A percentile compares a stretch with the other conserved stretches of the same genome.
Conservation (phyloP, 2,888 invertebrate species). For the Parnassius orleans region DNA sequence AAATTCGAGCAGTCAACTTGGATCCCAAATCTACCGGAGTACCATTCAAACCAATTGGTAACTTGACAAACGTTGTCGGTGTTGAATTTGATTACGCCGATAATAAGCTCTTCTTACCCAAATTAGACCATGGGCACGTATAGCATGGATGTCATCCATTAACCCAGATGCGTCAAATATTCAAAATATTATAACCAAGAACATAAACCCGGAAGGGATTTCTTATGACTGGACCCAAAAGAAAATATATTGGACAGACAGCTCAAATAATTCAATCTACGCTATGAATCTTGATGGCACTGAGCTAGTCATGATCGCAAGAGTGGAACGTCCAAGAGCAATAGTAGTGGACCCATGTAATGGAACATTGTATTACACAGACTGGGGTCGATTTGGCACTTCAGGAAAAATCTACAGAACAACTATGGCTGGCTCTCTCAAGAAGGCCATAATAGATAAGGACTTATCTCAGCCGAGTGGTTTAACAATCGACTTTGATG, state of each 20-base stretch:
- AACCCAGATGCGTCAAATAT: conserved; percentile 83
- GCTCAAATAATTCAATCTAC: conserved; percentile 95
- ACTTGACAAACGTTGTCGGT: conserved; percentile 95
- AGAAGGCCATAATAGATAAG: conserved; percentile 92
- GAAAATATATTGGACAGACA: conserved; percentile 99
- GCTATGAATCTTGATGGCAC: conserved; percentile 95
- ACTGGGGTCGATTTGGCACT: conserved; percentile 96
- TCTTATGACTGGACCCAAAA: conserved; percentile 99
- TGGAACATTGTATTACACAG: conserved; percentile 96
- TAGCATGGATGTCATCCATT: conserved; percentile 89
- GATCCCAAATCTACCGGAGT: conserved; percentile 90
- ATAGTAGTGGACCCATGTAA: conserved; percentile 98
- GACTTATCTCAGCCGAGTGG: conserved; percentile 97
- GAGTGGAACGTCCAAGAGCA: conserved; percentile 95
- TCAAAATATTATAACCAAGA: conserved; percentile 86
- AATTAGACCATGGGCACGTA: conserved; percentile 94
- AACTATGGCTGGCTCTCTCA: conserved; percentile 97
- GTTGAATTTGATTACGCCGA: conserved; percentile 97
- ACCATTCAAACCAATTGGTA: conserved; percentile 92
- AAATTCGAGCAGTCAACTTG: conserved; percentile 94
- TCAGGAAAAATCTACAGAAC: conserved; percentile 96
- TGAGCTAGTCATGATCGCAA: conserved; percentile 93
- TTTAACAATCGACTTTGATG: conserved; percentile 96
- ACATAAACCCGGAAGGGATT: conserved; percentile 95
- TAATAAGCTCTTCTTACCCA: conserved; percentile 93